Evolutionary conservation across 1,140 invertebrate genomes (phyloP).

Genomic region (Olivierus martensii): DNA sequence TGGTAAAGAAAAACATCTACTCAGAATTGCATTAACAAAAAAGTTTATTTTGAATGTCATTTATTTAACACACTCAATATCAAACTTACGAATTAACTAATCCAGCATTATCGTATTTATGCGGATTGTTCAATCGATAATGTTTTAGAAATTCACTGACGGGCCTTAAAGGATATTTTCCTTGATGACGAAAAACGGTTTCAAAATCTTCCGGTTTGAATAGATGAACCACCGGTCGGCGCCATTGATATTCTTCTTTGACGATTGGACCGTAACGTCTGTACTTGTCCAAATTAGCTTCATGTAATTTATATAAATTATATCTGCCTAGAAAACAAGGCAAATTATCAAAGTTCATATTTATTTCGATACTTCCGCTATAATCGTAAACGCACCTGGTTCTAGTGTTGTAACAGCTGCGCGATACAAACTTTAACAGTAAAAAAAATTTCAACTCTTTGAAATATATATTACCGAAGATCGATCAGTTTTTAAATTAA

Average conservation of each 20-base stretch:
- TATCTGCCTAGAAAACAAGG: slow-evolving; percentile 39
- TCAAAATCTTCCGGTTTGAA: slow-evolving; percentile 35
- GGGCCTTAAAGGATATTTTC: slow-evolving; percentile 17
- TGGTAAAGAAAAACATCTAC: too few species aligned
- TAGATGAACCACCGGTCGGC: slow-evolving; percentile 29
- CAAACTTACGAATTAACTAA: slow-evolving; percentile 40
- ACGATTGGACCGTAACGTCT: slow-evolving; percentile 24
- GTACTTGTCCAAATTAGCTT: slow-evolving; percentile 60
- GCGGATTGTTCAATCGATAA: slow-evolving; percentile 21
- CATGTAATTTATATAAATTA: slow-evolving; percentile 55
- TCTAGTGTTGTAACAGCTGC: too few species aligned
- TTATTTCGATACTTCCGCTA: too few species aligned
- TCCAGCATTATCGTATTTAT: slow-evolving; percentile 36
- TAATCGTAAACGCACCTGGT: too few species aligned
- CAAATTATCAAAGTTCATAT: too few species aligned
- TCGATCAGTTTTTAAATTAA: too few species aligned
- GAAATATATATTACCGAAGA: too few species aligned
- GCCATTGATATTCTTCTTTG: slow-evolving; percentile 23
- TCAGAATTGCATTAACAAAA: too few species aligned
- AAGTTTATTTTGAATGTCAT: not conserved
- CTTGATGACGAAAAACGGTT: slow-evolving; percentile 26
- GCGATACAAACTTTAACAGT: too few species aligned
- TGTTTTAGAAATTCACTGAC: slow-evolving; percentile 19
- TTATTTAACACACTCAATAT: not conserved
- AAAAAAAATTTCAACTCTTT: too few species aligned